Conservation (phyloP, 64 coral and sea anemone genomes). For the Montipora foliosa region DNA sequence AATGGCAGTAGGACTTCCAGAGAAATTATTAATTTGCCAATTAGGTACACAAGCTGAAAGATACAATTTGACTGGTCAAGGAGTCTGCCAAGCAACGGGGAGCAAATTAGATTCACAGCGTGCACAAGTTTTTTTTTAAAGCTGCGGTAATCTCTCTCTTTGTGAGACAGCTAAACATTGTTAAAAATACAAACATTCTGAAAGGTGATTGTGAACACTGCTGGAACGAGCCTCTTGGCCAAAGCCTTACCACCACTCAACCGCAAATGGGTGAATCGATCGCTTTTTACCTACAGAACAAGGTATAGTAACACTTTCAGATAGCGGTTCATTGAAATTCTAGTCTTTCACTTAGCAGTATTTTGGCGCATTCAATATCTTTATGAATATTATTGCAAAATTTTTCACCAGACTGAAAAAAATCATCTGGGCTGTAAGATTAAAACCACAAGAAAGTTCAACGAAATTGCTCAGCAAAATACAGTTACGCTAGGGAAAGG, state of each 20-base stretch:
- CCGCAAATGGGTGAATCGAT: background rate
- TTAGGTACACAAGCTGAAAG: background rate
- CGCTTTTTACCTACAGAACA: background rate
- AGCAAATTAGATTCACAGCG: constrained; percentile 29
- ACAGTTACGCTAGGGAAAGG: background rate
- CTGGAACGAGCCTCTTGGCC: background rate
- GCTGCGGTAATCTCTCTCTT: background rate
- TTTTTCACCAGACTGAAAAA: background rate
- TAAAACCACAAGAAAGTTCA: background rate
- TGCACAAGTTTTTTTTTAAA: background rate
- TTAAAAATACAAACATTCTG: background rate
- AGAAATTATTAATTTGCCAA: background rate
- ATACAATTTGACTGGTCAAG: background rate
- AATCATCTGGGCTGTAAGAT: background rate
- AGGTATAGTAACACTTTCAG: background rate
- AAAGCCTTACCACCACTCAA: background rate
- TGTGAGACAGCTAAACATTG: background rate
- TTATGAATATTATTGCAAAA: background rate
- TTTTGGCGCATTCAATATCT: background rate
- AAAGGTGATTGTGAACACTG: background rate
- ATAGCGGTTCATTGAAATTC: too few species aligned
- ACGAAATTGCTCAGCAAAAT: background rate
- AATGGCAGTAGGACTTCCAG: background rate
- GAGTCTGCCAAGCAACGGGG: background rate
- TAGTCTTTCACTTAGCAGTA: background rate